Evolutionary conservation across 2,888 invertebrate genomes (phyloP).

Genomic region (Epinotia demarniana): DNA sequence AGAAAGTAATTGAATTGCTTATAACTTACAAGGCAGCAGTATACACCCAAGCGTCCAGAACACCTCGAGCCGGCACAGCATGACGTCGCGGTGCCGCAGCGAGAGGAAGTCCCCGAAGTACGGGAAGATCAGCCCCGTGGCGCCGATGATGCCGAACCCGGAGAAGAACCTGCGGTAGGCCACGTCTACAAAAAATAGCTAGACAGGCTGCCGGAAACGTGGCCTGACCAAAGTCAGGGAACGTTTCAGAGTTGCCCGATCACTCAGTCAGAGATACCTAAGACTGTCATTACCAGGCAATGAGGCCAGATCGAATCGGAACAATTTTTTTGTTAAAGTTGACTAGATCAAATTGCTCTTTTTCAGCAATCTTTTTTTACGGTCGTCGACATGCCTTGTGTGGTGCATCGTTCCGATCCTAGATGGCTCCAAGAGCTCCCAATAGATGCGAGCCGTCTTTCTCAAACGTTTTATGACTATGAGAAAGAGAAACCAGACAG

Average conservation of each 20-base stretch:
- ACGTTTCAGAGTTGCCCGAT: neutral
- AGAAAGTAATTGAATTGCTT: neutral
- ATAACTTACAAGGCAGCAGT: slow-evolving; percentile 82
- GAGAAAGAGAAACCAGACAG: too few relatives aligned
- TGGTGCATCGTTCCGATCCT: neutral
- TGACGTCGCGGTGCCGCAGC: slow-evolving; percentile 80
- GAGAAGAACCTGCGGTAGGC: slow-evolving; percentile 83
- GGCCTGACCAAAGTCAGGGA: slow-evolving; percentile 26
- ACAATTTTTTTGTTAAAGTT: neutral
- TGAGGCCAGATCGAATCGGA: neutral
- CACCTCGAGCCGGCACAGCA: slow-evolving; percentile 84
- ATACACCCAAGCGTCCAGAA: slow-evolving; percentile 86
- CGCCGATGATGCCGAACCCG: slow-evolving; percentile 87
- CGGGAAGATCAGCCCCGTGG: slow-evolving; percentile 85
- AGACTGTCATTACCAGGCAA: neutral
- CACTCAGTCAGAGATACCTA: neutral
- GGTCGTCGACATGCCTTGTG: neutral
- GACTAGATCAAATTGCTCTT: neutral
- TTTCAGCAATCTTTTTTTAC: neutral
- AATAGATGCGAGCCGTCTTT: too few relatives aligned
- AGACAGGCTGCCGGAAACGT: slow-evolving; percentile 43
- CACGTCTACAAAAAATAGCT: slow-evolving; percentile 73
- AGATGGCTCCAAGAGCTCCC: neutral
- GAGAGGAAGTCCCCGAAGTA: slow-evolving; percentile 85
- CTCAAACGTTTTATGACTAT: too few relatives aligned